Percentiles rank a stretch among this genome's conserved stretches.
phyloP scores from a whole-genome alignment of 2,797 vertebrate species.

The Podarcis lilfordi region DNA sequence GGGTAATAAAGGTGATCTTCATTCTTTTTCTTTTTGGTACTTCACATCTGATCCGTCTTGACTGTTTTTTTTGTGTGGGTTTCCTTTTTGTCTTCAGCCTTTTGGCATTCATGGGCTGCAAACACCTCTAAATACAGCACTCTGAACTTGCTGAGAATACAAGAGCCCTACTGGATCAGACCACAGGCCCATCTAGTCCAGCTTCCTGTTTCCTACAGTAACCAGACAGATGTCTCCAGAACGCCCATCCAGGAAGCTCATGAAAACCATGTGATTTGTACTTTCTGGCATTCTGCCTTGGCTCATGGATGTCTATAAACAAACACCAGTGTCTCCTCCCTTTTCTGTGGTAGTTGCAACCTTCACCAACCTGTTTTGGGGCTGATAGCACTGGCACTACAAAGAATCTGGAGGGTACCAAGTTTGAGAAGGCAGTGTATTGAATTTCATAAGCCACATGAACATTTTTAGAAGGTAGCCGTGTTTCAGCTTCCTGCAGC shows the following conservation, averaged over 20 bases:
- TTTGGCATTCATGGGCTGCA: not conserved
- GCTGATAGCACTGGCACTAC: too few relatives aligned
- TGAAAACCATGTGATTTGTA: too few relatives aligned
- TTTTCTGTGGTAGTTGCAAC: too few relatives aligned
- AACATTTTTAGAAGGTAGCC: too few relatives aligned
- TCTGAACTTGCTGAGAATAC: not conserved
- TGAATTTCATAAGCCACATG: too few relatives aligned
- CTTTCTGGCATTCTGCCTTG: too few relatives aligned
- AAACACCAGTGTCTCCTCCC: too few relatives aligned
- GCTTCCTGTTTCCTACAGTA: not conserved
- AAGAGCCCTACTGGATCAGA: not conserved
- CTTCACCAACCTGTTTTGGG: too few relatives aligned
- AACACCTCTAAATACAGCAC: not conserved
- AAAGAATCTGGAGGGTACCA: too few relatives aligned
- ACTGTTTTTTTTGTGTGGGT: not conserved
- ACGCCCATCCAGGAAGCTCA: not conserved
- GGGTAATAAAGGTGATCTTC: slow-evolving; percentile 77
- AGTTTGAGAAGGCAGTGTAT: too few relatives aligned
- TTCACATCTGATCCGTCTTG: slow-evolving; percentile 34
- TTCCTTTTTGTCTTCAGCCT: not conserved
- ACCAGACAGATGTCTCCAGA: not conserved
- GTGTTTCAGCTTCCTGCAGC: too few relatives aligned
- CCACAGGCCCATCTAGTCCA: not conserved
- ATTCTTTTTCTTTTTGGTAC: slow-evolving; percentile 63
- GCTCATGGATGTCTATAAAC: too few relatives aligned